Base-by-base conservation (phyloP, 2,113 vertebrate species). In the Oriolus oriolus region DNA sequence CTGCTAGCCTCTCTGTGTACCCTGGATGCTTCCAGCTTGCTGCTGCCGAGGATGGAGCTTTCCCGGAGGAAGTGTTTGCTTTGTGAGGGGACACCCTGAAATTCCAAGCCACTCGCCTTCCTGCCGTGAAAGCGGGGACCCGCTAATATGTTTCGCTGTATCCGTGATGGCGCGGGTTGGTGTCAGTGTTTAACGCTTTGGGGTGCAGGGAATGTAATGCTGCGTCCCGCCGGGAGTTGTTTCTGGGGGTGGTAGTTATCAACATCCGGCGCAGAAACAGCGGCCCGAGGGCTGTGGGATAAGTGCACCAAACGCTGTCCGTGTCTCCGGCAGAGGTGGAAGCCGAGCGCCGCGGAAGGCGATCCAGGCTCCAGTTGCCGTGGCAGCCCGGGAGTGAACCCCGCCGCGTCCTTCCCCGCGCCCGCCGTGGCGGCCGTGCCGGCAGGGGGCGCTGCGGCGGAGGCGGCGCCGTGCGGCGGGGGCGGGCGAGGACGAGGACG, bases 231-330 rank as follows among this genome's bases (percentile, higher is more conserved):
- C 23, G 6, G 39, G 9, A 4, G 47, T 1, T 12, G 60, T 50
- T 56, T 16, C 21, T 12, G 33, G 2, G 4, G 8, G 4, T 12
- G 21, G 3, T 14, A 7, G 20, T 77, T 33, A 3, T 27, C 26
- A 3, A 2, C 35, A 2, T 8, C 13, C 7, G 22, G 42, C 8
- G 10, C 84, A 30, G n/a, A 14, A 7, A 1, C 37, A 9, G 60
- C 53, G 24, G 26, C 53, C 60, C 24, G n/a, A 10, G 44, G 20
- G 18, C 5, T 28, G 7, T 8, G 68, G 19, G 41, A 0, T 6
- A 0, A 7, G 26, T 1, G 7, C 18, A 1, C 14, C 31, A 0
- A 21, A 2, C 22, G 30, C 6, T 5, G 12, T 2, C 20, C 20
- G 45, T 31, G 59, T 20, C 13, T 13, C 4, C 2, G 60, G 44